Percentiles rank a stretch among this genome's conserved stretches.
Evolutionary conservation across 2,888 invertebrate species (phyloP).

Genomic region (Liopterus haemorrhoidalis): DNA sequence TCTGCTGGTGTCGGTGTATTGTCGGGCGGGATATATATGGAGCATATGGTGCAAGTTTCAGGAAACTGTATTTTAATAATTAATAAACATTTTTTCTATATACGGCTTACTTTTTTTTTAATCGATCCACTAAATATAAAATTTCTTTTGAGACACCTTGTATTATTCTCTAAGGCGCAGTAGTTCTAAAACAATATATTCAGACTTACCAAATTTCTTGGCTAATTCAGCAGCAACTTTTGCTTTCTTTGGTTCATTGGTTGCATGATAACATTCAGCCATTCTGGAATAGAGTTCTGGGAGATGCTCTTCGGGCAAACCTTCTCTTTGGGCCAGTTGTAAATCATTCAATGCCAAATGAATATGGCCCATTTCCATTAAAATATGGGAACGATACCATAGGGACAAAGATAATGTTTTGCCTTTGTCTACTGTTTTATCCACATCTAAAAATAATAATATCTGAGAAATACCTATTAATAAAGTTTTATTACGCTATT

Average conservation of each 20-base stretch:
- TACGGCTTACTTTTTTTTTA: too few relatives aligned
- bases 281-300: constrained; percentile 64
- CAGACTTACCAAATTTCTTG: too few relatives aligned
- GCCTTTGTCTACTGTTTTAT: constrained; percentile 53
- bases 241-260: constrained; percentile 56
- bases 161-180: too few relatives aligned
- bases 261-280: constrained; percentile 61
- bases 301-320: constrained; percentile 56
- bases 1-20: too few relatives aligned
- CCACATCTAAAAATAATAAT: constrained; percentile 32
- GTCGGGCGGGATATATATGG: too few relatives aligned
- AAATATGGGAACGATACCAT: constrained; percentile 60
- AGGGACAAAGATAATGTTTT: constrained; percentile 59
- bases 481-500: background rate
- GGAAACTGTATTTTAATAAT: too few relatives aligned
- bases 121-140: too few relatives aligned
- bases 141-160: too few relatives aligned
- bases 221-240: constrained; percentile 62
- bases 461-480: background rate
- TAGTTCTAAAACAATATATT: too few relatives aligned
- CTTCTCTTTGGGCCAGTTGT: constrained; percentile 58
- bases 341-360: constrained; percentile 61
- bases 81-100: too few relatives aligned
- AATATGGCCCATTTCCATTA: constrained; percentile 54
- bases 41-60: too few relatives aligned